Conservation (phyloP, 2,113 vertebrate species). For the Ailurus styani region DNA sequence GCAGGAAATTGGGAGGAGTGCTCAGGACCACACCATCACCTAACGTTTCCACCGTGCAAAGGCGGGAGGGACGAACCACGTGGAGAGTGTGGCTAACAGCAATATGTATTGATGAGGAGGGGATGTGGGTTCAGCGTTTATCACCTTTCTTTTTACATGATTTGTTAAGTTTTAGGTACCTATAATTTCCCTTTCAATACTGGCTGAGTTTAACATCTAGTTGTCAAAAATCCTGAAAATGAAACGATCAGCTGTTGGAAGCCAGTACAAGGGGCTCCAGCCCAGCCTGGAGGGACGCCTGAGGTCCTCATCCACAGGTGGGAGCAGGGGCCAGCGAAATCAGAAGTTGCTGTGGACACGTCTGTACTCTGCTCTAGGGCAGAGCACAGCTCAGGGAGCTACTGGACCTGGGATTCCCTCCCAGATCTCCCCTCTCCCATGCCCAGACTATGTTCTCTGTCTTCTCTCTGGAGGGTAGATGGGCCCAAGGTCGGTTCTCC, state of each 20-base stretch:
- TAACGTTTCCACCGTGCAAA: not conserved
- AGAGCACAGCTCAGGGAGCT: not conserved
- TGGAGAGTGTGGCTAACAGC: fast-evolving
- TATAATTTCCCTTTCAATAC: not conserved
- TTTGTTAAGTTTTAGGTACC: not conserved
- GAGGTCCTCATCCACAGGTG: not conserved
- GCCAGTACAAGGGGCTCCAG: too few species aligned
- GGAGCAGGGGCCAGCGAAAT: not conserved
- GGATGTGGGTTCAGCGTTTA: not conserved
- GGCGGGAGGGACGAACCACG: not conserved
- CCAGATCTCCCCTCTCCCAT: not conserved
- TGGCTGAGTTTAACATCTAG: not conserved
- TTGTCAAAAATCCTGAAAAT: not conserved
- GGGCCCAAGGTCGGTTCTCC: too few species aligned
- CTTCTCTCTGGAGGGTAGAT: not conserved
- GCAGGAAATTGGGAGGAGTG: not conserved
- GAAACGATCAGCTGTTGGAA: not conserved
- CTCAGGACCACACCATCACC: fast-evolving
- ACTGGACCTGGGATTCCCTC: not conserved
- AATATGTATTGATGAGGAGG: not conserved
- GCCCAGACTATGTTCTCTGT: not conserved
- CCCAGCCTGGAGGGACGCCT: not conserved
- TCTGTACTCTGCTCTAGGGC: not conserved
- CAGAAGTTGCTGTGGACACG: fast-evolving
- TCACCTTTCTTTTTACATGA: not conserved